Conservation (phyloP, 2,888 invertebrate genomes). For the Pachymerium ferrugineum region DNA sequence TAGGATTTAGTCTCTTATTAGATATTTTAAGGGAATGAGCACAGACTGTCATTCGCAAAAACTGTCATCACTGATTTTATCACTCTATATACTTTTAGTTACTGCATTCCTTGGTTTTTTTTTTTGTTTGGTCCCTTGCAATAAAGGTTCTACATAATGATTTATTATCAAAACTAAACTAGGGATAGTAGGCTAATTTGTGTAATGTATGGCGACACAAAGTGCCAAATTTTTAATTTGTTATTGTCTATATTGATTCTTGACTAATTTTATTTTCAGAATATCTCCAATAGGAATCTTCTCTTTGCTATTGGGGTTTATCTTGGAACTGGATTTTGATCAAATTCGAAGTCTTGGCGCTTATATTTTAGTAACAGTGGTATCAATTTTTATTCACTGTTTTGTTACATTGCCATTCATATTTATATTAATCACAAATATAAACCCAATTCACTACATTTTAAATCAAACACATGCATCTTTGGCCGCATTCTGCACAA, state of each 20-base stretch:
- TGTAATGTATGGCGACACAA: too few relatives aligned
- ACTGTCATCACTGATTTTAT: too few relatives aligned
- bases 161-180: too few relatives aligned
- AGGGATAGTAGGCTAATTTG: too few relatives aligned
- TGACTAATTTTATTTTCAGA: not conserved
- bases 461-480: not conserved
- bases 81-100: too few relatives aligned
- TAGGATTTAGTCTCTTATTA: too few relatives aligned
- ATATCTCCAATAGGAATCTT: not conserved
- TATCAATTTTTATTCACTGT: not conserved
- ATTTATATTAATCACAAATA: not conserved
- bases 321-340: not conserved
- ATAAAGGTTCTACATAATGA: too few relatives aligned
- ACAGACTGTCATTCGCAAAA: too few relatives aligned
- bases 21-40: too few relatives aligned
- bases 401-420: not conserved
- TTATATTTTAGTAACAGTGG: not conserved
- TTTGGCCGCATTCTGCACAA: not conserved
- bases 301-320: not conserved
- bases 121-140: too few relatives aligned
- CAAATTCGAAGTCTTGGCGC: not conserved
- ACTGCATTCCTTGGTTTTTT: not conserved
- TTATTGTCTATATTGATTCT: too few relatives aligned
- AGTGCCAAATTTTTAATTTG: too few relatives aligned
- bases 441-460: not conserved